These are phyloP conservation scores for Harmothoe impar DNA, from an alignment of 2,888 invertebrate genomes.

Conservation along the genomic window DNA sequence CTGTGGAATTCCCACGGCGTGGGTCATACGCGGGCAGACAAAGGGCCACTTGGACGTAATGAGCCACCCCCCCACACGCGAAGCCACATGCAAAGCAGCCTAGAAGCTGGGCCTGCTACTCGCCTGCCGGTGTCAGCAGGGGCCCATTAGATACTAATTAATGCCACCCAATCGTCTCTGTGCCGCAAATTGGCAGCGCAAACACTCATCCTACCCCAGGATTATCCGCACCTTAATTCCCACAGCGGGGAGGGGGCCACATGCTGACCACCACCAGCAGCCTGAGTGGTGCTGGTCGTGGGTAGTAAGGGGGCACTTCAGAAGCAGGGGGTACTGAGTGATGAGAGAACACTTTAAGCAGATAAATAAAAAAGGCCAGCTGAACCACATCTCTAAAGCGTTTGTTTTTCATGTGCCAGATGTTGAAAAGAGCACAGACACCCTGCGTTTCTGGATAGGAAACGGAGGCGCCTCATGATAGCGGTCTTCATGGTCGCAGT, in stretches of 20 bases:
- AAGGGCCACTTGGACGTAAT: slow-evolving; percentile 20
- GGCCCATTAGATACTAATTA: slow-evolving; percentile 10
- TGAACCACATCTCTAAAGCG: no score
- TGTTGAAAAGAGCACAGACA: no score
- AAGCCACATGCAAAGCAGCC: slow-evolving; percentile 10
- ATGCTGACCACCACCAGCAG: neutral
- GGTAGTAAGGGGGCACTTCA: no score
- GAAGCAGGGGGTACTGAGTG: no score
- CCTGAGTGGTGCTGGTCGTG: no score
- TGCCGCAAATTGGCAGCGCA: neutral
- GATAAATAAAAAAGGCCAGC: no score
- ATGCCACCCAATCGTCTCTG: neutral
- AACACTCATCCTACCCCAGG: slow-evolving; percentile 18
- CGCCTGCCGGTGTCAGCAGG: neutral
- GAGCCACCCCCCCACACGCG: slow-evolving; percentile 19
- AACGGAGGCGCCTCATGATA: no score
- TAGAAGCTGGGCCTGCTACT: neutral
- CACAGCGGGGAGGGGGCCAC: neutral
- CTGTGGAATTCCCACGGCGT: slow-evolving; percentile 14
- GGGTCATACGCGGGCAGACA: slow-evolving; percentile 14
- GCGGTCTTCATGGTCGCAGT: no score
- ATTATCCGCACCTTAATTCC: neutral
- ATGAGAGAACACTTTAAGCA: no score
- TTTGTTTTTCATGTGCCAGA: no score
- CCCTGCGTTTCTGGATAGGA: no score